Conservation (phyloP, 2,797 vertebrate genomes). For the Eulemur mongoz region DNA sequence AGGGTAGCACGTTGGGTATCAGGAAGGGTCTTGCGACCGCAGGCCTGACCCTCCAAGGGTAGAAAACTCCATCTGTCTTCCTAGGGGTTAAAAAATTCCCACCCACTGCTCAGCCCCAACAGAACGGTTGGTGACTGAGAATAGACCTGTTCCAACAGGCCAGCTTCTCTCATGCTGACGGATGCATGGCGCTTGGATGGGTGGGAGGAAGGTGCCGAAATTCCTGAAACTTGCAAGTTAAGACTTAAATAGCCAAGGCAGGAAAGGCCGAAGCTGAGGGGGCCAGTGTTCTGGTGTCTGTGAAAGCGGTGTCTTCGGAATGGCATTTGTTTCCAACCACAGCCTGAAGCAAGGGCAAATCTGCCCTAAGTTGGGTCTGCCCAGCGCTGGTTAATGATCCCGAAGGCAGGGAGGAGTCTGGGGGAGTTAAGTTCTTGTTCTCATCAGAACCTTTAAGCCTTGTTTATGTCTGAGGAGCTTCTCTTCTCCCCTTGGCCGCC, state of each 20-base stretch:
- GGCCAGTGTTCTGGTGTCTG: fast-evolving
- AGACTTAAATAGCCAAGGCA: neutral
- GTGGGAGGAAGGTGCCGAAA: neutral
- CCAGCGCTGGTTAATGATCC: neutral
- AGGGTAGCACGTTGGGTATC: neutral
- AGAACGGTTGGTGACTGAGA: neutral
- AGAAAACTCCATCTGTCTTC: neutral
- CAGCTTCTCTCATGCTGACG: neutral
- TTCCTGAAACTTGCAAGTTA: neutral
- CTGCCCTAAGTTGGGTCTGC: neutral
- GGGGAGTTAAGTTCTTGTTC: neutral
- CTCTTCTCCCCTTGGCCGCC: neutral
- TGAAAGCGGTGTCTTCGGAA: neutral
- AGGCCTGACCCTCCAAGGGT: neutral
- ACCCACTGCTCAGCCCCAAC: neutral
- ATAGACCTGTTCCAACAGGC: neutral
- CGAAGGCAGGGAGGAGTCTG: neutral
- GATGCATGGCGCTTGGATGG: neutral
- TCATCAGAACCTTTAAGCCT: neutral
- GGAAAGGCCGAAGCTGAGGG: neutral
- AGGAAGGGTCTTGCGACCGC: neutral
- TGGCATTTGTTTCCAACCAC: neutral
- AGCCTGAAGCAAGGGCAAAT: neutral
- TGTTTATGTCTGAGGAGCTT: neutral
- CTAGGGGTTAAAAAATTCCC: neutral